phyloP scores from a whole-genome alignment of 1,140 invertebrate species.

The Bombus difficillimus region DNA sequence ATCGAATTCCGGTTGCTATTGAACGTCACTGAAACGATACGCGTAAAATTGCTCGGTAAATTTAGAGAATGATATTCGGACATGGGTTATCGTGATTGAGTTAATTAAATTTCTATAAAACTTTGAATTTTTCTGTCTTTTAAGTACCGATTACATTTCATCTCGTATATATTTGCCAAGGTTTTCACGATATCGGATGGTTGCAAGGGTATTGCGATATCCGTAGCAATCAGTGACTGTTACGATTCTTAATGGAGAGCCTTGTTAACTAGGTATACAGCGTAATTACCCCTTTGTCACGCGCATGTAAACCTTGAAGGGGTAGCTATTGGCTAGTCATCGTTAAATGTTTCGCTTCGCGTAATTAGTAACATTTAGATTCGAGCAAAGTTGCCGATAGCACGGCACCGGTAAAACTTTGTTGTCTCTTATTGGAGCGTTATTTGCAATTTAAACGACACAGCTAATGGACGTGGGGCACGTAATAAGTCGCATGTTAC shows the following conservation, averaged over 20 bases:
- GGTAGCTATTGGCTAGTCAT: conserved; percentile 43
- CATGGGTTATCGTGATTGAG: no score
- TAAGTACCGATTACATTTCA: not conserved
- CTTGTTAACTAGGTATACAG: conserved; percentile 41
- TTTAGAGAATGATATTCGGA: not conserved
- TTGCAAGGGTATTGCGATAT: not conserved
- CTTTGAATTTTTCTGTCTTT: not conserved
- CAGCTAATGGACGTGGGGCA: conserved; percentile 34
- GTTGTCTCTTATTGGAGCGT: conserved; percentile 41
- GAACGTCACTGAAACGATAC: not conserved
- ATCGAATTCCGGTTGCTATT: not conserved
- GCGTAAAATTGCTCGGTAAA: not conserved
- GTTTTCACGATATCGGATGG: no score
- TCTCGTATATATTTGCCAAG: no score
- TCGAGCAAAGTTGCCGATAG: conserved; percentile 53
- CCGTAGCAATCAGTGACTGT: conserved; percentile 23
- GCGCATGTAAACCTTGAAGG: conserved; percentile 41
- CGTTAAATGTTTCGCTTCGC: conserved; percentile 54
- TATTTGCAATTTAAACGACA: conserved; percentile 65
- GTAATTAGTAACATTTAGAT: conserved; percentile 68
- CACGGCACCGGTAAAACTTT: not conserved
- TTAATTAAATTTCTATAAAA: not conserved
- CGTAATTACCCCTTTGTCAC: conserved; percentile 55
- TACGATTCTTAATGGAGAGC: conserved; percentile 38
- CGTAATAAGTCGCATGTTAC: conserved; percentile 56